phyloP scores from a whole-genome alignment of 2,113 vertebrate genomes.

The Carlito syrichta region DNA sequence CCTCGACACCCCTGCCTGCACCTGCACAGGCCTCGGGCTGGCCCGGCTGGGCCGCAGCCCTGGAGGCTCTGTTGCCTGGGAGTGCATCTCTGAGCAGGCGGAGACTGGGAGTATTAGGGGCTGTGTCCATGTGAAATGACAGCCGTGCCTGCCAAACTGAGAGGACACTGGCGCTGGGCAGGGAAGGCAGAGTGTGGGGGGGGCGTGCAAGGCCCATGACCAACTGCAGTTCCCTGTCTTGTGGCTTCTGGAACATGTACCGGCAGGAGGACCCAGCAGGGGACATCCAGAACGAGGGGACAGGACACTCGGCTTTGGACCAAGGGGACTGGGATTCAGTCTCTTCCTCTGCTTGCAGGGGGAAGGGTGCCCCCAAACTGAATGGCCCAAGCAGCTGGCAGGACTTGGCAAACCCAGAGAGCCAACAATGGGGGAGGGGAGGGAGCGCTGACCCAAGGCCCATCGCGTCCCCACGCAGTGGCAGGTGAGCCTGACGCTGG shows the following conservation, averaged over 20 bases:
- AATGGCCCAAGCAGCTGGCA: background rate
- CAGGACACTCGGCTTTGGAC: accelerated
- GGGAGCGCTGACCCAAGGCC: background rate
- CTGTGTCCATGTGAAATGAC: accelerated
- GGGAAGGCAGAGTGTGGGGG: background rate
- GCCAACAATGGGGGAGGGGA: accelerated
- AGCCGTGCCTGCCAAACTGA: background rate
- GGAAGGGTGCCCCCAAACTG: background rate
- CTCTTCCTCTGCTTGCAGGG: background rate
- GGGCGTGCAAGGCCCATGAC: accelerated
- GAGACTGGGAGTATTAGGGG: conserved; percentile 31
- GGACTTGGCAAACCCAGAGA: background rate
- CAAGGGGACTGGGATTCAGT: accelerated
- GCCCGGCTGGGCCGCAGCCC: background rate
- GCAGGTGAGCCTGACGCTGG: background rate
- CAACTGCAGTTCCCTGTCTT: background rate
- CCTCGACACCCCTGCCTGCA: accelerated
- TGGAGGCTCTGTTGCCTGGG: background rate
- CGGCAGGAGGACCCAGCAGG: too few relatives aligned
- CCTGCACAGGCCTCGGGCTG: background rate
- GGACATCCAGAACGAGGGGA: background rate
- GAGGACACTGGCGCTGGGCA: background rate
- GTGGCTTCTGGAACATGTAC: accelerated
- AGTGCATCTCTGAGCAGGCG: accelerated
- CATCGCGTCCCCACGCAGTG: accelerated